Evolutionary conservation across 2,797 vertebrate genomes (phyloP).

Genomic region (Eremophila alpestris): DNA sequence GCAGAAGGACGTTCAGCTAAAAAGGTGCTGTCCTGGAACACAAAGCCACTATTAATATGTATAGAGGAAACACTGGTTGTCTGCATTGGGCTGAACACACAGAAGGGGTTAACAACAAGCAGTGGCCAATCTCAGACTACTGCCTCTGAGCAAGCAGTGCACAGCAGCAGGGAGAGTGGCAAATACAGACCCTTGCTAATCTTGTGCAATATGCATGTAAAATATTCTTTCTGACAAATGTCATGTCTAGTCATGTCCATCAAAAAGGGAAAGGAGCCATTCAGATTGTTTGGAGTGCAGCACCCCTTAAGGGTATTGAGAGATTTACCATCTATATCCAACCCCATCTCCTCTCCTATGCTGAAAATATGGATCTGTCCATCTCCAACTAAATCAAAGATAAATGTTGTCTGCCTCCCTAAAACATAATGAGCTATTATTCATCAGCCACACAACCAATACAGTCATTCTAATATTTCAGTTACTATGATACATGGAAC

Average conservation of each 20-base stretch:
- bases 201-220: not conserved
- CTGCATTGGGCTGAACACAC: rapidly evolving
- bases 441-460: not conserved
- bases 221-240: not conserved
- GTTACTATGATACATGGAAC: not conserved
- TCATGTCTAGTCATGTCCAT: not conserved
- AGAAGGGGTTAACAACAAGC: not conserved
- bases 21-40: slow-evolving; percentile 80
- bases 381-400: not conserved
- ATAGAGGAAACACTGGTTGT: not conserved
- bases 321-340: not conserved
- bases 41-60: slow-evolving; percentile 39
- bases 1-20: slow-evolving; percentile 79
- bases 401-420: not conserved
- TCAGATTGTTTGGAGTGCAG: not conserved
- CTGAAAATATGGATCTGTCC: not conserved
- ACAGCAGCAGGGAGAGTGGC: not conserved
- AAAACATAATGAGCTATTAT: not conserved
- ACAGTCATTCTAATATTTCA: not conserved
- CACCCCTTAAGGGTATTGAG: not conserved
- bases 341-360: not conserved
- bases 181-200: not conserved
- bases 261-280: not conserved
- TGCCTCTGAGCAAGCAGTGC: not conserved
- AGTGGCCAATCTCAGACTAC: not conserved